phyloP scores from a whole-genome alignment of 2,113 vertebrate species.

The Chitala chitala region DNA sequence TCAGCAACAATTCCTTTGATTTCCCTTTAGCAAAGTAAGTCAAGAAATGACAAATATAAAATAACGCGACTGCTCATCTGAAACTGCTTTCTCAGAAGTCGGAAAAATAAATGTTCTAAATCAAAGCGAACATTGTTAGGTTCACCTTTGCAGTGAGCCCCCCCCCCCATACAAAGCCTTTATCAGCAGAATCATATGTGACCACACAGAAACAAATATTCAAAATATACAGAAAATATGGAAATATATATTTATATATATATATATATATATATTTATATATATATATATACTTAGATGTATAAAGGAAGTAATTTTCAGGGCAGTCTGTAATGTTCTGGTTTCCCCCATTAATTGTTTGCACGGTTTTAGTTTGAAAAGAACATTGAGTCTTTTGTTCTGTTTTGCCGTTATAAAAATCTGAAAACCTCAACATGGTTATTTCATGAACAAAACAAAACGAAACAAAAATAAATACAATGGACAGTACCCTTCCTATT shows the following conservation, averaged over 20 bases:
- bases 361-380: conserved; percentile 25
- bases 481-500: conserved; percentile 43
- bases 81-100: conserved; percentile 49
- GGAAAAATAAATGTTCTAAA: too few relatives aligned
- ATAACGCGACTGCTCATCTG: conserved; percentile 51
- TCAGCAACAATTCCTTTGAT: conserved; percentile 34
- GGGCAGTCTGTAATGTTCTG: conserved; percentile 65
- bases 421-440: conserved; percentile 55
- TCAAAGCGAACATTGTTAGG: too few relatives aligned
- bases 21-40: conserved; percentile 41
- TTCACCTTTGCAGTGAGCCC: not conserved
- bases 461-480: conserved; percentile 57
- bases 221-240: conserved; percentile 69
- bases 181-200: conserved; percentile 46
- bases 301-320: conserved; percentile 62
- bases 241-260: conserved; percentile 34
- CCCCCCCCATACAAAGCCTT: conserved; percentile 20
- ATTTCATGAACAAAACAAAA: conserved; percentile 63
- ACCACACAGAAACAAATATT: conserved; percentile 65
- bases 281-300: conserved; percentile 51
- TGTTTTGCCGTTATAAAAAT: conserved; percentile 44
- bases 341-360: conserved; percentile 47
- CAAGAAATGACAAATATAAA: conserved; percentile 52
- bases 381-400: conserved; percentile 37
- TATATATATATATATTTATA: conserved; percentile 38